Evolutionary conservation across 2,888 invertebrate species (phyloP), one percentile per base, ranked within the genome.

Genomic region (Chromoteleia sp.): DNA sequence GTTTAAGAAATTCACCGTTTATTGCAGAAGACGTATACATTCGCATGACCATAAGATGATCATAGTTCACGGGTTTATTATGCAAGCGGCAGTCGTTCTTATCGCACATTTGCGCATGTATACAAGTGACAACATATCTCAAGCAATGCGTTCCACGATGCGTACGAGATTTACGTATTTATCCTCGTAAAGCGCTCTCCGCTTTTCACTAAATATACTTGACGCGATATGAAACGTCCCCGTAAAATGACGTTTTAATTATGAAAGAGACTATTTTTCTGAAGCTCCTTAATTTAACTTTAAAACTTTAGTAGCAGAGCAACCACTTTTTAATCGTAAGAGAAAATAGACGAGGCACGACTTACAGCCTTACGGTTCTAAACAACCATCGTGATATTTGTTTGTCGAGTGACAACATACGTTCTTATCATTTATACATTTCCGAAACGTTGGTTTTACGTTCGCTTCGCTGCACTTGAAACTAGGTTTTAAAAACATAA

Each of bases 181-280:
- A 67, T 54, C 19, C 25, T 61, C 45, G 25, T 70, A 67, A 58
- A 67, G 48, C 19, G 43, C 45, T 56, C 15, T 17, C 30, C n/a
- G 61, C 54, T 52, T 61, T 68, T 59, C 59, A 56, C 54, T 70
- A 59, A 65, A 67, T 67, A 67, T 67, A 56, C 39, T 41, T 25
- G 25, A 58, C 45, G 70, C 56, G 70, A 84, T 68, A 73, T 73
- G 76, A 59, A 76, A 75, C 80, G 80, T 81, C 74, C 81, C 86
- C 87, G 84, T 88, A 88, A 89, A 89, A 86, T 87, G 87, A 89
- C 87, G 87, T 89, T 89, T 89, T 89, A 89, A 90, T 90, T 90
- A 90, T 88, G 87, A 87, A 87, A 86, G 87, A 84, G 83, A 82
- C 85, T 81, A 79, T 79, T 71, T 78, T 82, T 84, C 81, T 33